Evolutionary conservation across 2,797 vertebrate genomes (phyloP).

Genomic region (Sebastes hopkinsi): DNA sequence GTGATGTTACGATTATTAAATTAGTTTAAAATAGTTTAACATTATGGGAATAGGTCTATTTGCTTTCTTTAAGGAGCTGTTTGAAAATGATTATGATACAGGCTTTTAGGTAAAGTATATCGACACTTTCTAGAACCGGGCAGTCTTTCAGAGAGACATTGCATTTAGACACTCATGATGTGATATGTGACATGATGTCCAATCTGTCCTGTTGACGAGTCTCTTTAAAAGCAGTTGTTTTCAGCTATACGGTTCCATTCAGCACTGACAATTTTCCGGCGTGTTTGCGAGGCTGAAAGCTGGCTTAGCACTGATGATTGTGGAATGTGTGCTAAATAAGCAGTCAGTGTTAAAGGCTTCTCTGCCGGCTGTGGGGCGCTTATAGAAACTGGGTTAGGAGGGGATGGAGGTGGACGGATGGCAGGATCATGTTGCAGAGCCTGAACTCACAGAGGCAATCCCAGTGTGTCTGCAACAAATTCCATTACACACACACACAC

Average conservation of each 20-base stretch:
- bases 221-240: not conserved
- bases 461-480: not conserved
- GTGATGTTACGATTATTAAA: too few species aligned
- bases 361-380: slow-evolving; percentile 1
- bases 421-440: slow-evolving; percentile 32
- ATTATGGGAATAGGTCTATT: too few species aligned
- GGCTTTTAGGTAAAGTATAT: too few species aligned
- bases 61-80: too few species aligned
- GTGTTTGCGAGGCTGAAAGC: not conserved
- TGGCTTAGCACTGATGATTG: not conserved
- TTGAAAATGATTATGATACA: too few species aligned
- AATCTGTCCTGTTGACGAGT: not conserved
- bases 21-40: too few species aligned
- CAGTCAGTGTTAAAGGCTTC: not conserved
- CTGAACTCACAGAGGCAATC: slow-evolving; percentile 1
- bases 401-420: not conserved
- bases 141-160: not conserved
- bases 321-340: slow-evolving; percentile 31
- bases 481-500: not conserved
- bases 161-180: not conserved
- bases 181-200: not conserved
- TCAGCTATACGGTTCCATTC: not conserved
- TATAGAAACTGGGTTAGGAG: slow-evolving; percentile 12
- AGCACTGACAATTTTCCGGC: not conserved
- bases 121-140: not conserved